Conservation (phyloP, 2,888 invertebrate species). For the Cerastoderma edule region DNA sequence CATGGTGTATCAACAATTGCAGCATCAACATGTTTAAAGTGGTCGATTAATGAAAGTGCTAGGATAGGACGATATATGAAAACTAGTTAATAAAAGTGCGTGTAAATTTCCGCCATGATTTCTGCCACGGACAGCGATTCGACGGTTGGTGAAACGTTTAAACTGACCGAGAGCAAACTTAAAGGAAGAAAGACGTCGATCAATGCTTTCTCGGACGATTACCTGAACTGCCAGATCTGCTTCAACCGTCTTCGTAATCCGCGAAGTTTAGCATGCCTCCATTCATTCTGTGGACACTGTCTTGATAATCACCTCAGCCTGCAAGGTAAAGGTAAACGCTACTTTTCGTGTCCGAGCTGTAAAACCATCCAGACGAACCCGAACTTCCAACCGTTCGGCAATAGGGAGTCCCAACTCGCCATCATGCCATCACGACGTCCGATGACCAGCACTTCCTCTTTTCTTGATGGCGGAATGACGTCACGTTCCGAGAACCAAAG, state of each 20-base stretch:
- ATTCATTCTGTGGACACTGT: slow-evolving; percentile 56
- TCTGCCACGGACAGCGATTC: slow-evolving; percentile 41
- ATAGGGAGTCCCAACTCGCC: background rate
- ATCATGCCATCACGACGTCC: slow-evolving; percentile 20
- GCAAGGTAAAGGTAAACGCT: slow-evolving; percentile 42
- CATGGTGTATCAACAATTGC: too few species aligned
- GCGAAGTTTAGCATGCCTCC: slow-evolving; percentile 47
- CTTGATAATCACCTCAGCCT: slow-evolving; percentile 50
- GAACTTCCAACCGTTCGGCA: slow-evolving; percentile 2
- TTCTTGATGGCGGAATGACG: slow-evolving; percentile 18
- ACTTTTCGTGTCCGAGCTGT: slow-evolving; percentile 58
- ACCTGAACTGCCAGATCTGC: slow-evolving; percentile 55
- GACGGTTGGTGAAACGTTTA: slow-evolving; percentile 56
- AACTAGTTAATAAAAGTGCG: slow-evolving; percentile 4
- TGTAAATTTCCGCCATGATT: background rate
- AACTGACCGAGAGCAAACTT: slow-evolving; percentile 44
- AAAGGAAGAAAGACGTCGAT: slow-evolving; percentile 31
- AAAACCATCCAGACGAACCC: slow-evolving; percentile 43
- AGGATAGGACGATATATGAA: too few species aligned
- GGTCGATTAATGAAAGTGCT: too few species aligned
- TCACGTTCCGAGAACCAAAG: slow-evolving; percentile 25
- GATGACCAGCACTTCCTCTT: slow-evolving; percentile 42
- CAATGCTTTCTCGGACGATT: slow-evolving; percentile 51
- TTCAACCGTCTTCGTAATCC: slow-evolving; percentile 56
- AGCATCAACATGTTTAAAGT: too few species aligned